Percentiles rank a stretch among this genome's conserved stretches.
phyloP scores from a whole-genome alignment of 1,140 invertebrate genomes.

The Orchesella cincta region DNA sequence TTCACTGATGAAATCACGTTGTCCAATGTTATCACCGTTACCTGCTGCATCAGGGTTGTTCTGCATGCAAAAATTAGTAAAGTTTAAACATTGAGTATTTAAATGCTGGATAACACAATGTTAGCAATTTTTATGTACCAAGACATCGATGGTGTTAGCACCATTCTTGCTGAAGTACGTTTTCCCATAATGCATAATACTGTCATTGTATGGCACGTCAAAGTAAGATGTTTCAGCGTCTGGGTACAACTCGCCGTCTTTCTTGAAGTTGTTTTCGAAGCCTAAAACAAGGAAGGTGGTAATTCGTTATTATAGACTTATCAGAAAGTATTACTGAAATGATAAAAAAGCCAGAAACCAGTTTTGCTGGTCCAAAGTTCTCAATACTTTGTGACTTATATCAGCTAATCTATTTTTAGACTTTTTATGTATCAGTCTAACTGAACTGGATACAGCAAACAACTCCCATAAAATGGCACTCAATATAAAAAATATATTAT shows the following conservation, averaged over 20 bases:
- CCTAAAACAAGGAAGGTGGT: not conserved
- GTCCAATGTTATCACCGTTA: not conserved
- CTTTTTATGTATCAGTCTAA: no score
- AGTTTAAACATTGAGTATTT: not conserved
- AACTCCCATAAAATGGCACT: no score
- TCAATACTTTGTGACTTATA: no score
- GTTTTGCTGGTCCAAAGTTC: no score
- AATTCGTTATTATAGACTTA: not conserved
- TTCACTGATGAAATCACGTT: conserved; percentile 19
- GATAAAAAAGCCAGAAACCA: not conserved
- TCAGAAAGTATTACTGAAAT: not conserved
- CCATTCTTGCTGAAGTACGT: conserved; percentile 35
- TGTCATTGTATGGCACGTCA: conserved; percentile 25
- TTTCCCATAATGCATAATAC: conserved; percentile 31
- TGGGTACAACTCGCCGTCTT: conserved; percentile 15
- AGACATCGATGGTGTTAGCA: conserved; percentile 28
- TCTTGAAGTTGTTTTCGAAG: conserved; percentile 38
- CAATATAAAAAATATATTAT: no score
- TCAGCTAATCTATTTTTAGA: no score
- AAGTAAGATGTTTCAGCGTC: not conserved
- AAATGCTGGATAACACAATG: not conserved
- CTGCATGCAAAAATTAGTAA: not conserved
- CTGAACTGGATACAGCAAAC: no score
- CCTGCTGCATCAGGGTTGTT: not conserved
- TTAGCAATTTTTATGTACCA: conserved; percentile 25